A percentile compares a stretch with the other conserved stretches of the same genome.
These are phyloP conservation scores for Gryon sp. DNA, from an alignment of 1,140 invertebrate species.

Conservation along the genomic window DNA sequence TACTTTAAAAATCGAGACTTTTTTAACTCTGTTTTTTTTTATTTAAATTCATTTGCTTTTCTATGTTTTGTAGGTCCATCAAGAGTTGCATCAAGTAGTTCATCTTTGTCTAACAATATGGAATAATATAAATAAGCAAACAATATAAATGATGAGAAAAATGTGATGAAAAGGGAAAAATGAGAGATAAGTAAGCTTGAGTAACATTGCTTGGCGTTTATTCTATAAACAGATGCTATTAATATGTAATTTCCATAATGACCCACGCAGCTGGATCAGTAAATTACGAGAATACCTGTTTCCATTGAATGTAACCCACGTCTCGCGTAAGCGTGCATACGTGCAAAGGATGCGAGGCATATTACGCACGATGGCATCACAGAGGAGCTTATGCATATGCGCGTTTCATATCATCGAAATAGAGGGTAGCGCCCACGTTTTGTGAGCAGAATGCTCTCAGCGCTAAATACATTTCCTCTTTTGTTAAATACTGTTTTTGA, in stretches of 20 bases:
- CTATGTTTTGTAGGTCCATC: no score
- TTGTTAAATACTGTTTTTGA: slow-evolving; percentile 39
- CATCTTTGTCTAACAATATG: no score
- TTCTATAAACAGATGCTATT: slow-evolving; percentile 31
- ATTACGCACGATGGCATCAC: slow-evolving; percentile 44
- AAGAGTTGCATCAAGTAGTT: no score
- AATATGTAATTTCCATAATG: slow-evolving; percentile 36
- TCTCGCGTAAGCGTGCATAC: slow-evolving; percentile 10
- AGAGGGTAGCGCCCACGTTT: slow-evolving; percentile 64
- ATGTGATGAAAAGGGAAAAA: no score
- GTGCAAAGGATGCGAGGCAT: slow-evolving; percentile 46
- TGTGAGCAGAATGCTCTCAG: slow-evolving; percentile 40
- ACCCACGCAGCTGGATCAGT: slow-evolving; percentile 52
- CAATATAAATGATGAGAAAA: no score
- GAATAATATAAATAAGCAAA: no score
- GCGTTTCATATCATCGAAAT: slow-evolving; percentile 61
- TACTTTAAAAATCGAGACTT: no score
- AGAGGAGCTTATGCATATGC: slow-evolving; percentile 52
- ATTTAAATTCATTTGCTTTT: no score
- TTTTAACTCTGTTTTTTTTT: no score
- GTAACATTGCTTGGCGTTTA: no score
- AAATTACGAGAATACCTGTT: slow-evolving; percentile 52
- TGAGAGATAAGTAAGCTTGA: no score
- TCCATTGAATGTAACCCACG: slow-evolving; percentile 58
- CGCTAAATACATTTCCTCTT: slow-evolving; percentile 34